A percentile compares a stretch with the other conserved stretches of the same genome.
Conservation (phyloP, 2,888 invertebrate species). For the Odontomyia ornata region DNA sequence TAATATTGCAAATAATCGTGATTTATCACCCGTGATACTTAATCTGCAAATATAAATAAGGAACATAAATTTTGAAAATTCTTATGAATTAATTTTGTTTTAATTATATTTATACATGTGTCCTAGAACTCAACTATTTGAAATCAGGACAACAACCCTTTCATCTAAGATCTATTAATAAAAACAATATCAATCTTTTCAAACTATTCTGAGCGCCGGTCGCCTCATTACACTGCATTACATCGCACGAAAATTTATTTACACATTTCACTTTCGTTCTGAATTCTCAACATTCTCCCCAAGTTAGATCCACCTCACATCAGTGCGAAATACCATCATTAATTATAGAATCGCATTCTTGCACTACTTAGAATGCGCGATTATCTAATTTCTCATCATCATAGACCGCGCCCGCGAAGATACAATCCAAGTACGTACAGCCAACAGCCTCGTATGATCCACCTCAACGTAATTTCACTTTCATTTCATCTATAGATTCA, state of each 20-base stretch:
- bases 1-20: too few species aligned
- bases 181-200: neutral
- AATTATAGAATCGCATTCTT: conserved; percentile 19
- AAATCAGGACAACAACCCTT: too few species aligned
- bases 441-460: neutral
- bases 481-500: neutral
- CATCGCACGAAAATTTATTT: conserved; percentile 5
- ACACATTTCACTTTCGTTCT: conserved; percentile 42
- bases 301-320: neutral
- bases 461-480: conserved; percentile 8
- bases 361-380: conserved; percentile 18
- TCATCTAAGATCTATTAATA: neutral
- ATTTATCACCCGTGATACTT: too few species aligned
- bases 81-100: too few species aligned
- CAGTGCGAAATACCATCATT: conserved; percentile 16
- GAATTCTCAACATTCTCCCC: conserved; percentile 25
- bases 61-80: too few species aligned
- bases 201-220: neutral
- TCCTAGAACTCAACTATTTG: neutral
- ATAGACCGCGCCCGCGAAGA: too few species aligned
- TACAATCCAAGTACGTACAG: neutral
- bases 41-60: too few species aligned
- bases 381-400: conserved; percentile 22
- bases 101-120: neutral
- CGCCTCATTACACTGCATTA: conserved; percentile 16